Base-by-base conservation (phyloP, 2,113 vertebrate species). In the Sakesphorus luctuosus region DNA sequence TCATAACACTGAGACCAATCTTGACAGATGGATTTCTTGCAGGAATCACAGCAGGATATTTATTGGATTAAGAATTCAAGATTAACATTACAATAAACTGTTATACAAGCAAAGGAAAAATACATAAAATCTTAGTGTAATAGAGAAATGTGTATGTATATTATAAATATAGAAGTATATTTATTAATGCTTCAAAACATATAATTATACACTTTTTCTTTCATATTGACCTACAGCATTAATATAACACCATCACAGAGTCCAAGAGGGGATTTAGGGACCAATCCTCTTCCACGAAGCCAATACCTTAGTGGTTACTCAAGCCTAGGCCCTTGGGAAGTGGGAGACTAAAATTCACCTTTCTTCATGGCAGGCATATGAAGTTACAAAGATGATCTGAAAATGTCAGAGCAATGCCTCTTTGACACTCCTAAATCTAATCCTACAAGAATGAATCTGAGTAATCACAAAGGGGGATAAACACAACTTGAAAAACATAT, bases 401-500 rank as follows among this genome's bases (percentile, higher is more conserved):
- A 89, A 91, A 75, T 38, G 47, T 11, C 52, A 82, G 29, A 43
- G 4, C 33, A 78, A 36, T 62, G 47, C 31, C 43, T 49, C 26
- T 43, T 50, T 62, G 43, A 66, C 10, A 18, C 6, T 18, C 40
- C 13, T 43, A 47, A 47, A 65, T n/a, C 20, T 66, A 25, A 35
- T 44, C 18, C 38, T 49, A 7, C 0, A 0, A 50, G 31, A 18
- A 40, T 63, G n/a, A 66, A 79, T 72, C 26, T 53, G 21, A 25
- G 26, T 40, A 59, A 14, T 31, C 59, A 29, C 23, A 65, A 35
- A 65, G 25, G 43, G 29, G 77, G 31, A 43, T 31, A 56, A 65
- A 65, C 2, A 0, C 10, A 55, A 9, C 33, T 44, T n/a, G 35
- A 43, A 71, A 91, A 83, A 26, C 18, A 3, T 0, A 0, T 13